phyloP scores from a whole-genome alignment of 2,797 vertebrate genomes.

The Mus caroli region DNA sequence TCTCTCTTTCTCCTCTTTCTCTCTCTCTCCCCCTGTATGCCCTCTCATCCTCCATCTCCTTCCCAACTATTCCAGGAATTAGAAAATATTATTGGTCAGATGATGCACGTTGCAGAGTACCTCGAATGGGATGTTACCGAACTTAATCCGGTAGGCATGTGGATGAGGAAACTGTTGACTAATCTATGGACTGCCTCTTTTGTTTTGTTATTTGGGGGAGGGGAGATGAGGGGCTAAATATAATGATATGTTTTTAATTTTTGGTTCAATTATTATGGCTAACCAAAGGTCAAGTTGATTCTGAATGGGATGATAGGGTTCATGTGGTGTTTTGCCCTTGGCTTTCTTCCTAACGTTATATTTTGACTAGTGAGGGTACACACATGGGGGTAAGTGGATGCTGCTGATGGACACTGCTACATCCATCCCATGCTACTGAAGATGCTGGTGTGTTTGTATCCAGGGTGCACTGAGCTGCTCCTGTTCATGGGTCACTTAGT shows the following conservation, averaged over 20 bases:
- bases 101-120: slow-evolving; percentile 98
- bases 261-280: neutral
- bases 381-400: neutral
- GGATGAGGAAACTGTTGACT: neutral
- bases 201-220: neutral
- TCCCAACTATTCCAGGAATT: slow-evolving; percentile 90
- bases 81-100: slow-evolving; percentile 97
- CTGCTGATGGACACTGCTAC: neutral
- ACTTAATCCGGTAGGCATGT: slow-evolving; percentile 93
- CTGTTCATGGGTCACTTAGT: neutral
- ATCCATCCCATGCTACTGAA: neutral
- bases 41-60: neutral
- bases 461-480: neutral
- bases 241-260: neutral
- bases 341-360: neutral
- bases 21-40: too few relatives aligned
- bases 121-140: slow-evolving; percentile 98
- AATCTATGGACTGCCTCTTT: neutral
- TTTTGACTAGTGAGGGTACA: neutral
- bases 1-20: too few relatives aligned
- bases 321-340: neutral
- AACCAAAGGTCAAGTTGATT: neutral
- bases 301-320: neutral
- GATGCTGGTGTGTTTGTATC: neutral
- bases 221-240: neutral